A percentile compares a stretch with the other conserved stretches of the same genome.
These are phyloP conservation scores for Taeniopygia guttata DNA, from an alignment of 2,797 vertebrate species.

Conservation along the genomic window DNA sequence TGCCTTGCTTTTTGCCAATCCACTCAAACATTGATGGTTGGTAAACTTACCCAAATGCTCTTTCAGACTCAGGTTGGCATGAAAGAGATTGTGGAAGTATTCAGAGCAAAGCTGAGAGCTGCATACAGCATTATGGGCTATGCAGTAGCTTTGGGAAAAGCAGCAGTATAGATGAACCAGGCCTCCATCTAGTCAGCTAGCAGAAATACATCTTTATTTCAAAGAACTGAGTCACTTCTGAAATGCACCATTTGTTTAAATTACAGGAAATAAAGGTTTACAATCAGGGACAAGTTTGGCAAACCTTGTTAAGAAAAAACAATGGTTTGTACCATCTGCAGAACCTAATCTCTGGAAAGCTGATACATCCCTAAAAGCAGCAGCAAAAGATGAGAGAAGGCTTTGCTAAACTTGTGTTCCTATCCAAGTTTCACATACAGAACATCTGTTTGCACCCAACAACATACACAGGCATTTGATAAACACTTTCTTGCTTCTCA, in stretches of 20 bases:
- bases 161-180: neutral
- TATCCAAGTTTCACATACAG: constrained; percentile 17
- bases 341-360: constrained; percentile 14
- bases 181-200: neutral
- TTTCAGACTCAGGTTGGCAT: neutral
- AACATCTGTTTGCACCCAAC: constrained; percentile 55
- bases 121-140: neutral
- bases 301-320: constrained; percentile 42
- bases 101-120: neutral
- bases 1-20: neutral
- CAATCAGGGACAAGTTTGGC: neutral
- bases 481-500: constrained; percentile 46
- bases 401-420: neutral
- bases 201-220: constrained; percentile 44
- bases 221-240: constrained; percentile 39
- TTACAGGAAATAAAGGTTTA: constrained; percentile 58
- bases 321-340: constrained; percentile 16
- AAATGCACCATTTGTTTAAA: constrained; percentile 61
- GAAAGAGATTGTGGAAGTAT: neutral
- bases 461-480: constrained; percentile 24
- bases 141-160: neutral
- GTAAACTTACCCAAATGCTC: neutral
- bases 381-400: neutral
- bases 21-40: neutral
- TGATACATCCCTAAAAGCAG: neutral